Conservation (phyloP, 2,888 invertebrate species). For the Platerodrilus igneus region DNA sequence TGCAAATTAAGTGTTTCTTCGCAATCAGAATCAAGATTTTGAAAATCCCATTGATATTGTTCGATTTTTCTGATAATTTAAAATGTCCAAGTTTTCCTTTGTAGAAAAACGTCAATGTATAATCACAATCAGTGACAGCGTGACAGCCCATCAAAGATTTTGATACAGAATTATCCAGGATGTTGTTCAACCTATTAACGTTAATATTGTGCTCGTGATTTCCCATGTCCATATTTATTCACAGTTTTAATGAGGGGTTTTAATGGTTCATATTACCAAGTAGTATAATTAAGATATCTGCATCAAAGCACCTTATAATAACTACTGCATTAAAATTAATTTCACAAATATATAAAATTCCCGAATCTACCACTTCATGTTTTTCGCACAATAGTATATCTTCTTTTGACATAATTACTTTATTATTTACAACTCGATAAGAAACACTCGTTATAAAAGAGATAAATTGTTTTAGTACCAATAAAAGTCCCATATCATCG, state of each 20-base stretch:
- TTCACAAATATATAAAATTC: slow-evolving; percentile 6
- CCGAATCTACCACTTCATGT: slow-evolving; percentile 10
- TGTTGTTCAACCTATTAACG: slow-evolving; percentile 24
- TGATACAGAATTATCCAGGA: slow-evolving; percentile 26
- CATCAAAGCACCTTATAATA: slow-evolving; percentile 18
- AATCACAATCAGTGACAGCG: slow-evolving; percentile 35
- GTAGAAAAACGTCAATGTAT: slow-evolving; percentile 28
- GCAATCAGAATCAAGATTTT: slow-evolving; percentile 17
- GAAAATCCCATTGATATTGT: slow-evolving; percentile 24
- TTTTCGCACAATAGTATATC: slow-evolving; percentile 1
- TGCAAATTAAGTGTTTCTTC: slow-evolving; percentile 13
- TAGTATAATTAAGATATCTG: slow-evolving; percentile 32
- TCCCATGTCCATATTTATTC: slow-evolving; percentile 23
- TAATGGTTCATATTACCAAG: slow-evolving; percentile 21
- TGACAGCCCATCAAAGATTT: slow-evolving; percentile 33
- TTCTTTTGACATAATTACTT: neutral
- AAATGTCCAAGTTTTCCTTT: slow-evolving; percentile 26
- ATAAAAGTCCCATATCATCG: too few relatives aligned
- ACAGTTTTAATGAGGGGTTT: slow-evolving; percentile 16
- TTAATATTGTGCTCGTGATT: slow-evolving; percentile 23
- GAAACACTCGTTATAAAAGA: slow-evolving; percentile 1
- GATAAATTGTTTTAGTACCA: slow-evolving; percentile 2
- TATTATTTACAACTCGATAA: slow-evolving; percentile 1
- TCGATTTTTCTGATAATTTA: slow-evolving; percentile 19
- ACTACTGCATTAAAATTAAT: too few relatives aligned